These are phyloP conservation scores for Alligator mississippiensis DNA, from an alignment of 2,113 vertebrate genomes.

Conservation along the genomic window DNA sequence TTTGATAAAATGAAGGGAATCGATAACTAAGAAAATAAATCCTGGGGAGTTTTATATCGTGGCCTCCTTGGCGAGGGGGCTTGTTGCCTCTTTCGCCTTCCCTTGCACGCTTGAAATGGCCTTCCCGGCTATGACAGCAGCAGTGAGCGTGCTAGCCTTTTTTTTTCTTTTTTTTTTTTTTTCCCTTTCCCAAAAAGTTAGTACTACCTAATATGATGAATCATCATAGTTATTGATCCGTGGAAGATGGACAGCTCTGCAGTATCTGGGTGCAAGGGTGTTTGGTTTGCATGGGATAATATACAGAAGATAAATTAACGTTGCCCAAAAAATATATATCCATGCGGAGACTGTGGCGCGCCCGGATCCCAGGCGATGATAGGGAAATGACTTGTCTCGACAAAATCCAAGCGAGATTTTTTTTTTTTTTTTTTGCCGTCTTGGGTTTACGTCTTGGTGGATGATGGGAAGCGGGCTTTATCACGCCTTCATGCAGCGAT, in stretches of 20 bases:
- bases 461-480: not conserved
- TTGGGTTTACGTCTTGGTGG: rapidly evolving
- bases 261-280: slow-evolving; percentile 61
- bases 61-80: not conserved
- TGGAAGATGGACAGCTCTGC: slow-evolving; percentile 61
- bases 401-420: not conserved
- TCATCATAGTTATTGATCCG: slow-evolving; percentile 68
- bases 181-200: slow-evolving; percentile 55
- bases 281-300: not conserved
- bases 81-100: not conserved
- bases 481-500: not conserved
- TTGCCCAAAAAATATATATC: not conserved
- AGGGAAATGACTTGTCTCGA: not conserved
- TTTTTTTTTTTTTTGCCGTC: not conserved
- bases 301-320: not conserved
- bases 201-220: slow-evolving; percentile 54
- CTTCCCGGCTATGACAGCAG: slow-evolving; percentile 44
- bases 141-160: too few species aligned
- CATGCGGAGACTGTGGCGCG: not conserved
- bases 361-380: not conserved
- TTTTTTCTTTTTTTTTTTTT: slow-evolving; percentile 33
- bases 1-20: not conserved
- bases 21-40: not conserved
- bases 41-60: slow-evolving; percentile 49
- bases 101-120: slow-evolving; percentile 21